Base-by-base conservation (phyloP, 2,888 invertebrate species). In the Lithophane socia region DNA sequence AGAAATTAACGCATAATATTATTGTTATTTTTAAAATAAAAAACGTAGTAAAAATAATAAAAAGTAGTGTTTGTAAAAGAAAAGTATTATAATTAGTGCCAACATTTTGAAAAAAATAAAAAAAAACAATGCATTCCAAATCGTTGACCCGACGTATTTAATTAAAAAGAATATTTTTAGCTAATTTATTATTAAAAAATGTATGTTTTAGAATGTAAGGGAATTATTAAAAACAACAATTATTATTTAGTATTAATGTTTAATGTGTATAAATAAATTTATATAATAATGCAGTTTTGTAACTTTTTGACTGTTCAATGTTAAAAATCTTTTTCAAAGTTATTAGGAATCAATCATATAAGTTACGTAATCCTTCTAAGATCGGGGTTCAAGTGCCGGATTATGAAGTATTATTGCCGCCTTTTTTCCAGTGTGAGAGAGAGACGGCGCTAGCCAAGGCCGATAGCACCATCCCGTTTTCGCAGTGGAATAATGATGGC, bases 81-180 rank as follows among this genome's bases (percentile, higher is more conserved):
- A 71, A 86, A 85, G 90, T 89, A 89, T 89, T 90, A 80, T 58
- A 75, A 85, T 73, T 79, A 77, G 89, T 89, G 89, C 89, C 89
- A 89, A 90, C 76, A 73, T 83, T 80, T 72, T 70, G 49, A 77
- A 49, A 69, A 78, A 80, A 82, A 77, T 54, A 47, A 65, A 71
- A 44, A 44, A 63, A 13, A 49, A 21, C 0, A 29, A 61, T 71
- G 37, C 75, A 71, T 76, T 77, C 73, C 47, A 72, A 72, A 83
- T 79, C 16, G 79, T 80, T 87, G 75, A 82, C 60, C 29, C 72
- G 70, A 81, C 68, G 74, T 87, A 85, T 83, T 78, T 75, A 78
- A 81, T 67, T 54, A 24, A 82, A 73, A 78, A 77, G 13, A 29
- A 76, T 71, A 79, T 64, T 73, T 82, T 77, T 77, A 76, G 69